Evolutionary conservation across 2,888 invertebrate species (phyloP), one percentile per base, ranked within the genome.

Genomic region (Heliconius hortense): DNA sequence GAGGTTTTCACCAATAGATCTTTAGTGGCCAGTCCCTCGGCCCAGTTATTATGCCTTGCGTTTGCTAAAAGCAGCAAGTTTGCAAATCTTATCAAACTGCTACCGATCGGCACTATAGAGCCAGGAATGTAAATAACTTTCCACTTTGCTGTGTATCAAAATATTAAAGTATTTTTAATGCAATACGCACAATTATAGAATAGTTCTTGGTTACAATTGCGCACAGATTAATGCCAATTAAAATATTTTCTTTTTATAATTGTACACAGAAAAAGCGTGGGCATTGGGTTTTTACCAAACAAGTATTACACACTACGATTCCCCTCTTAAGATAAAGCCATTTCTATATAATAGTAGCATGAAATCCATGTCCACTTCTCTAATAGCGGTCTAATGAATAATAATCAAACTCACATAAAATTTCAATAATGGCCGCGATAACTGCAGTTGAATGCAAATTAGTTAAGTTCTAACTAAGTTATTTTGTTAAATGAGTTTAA

Each of bases 341-440:
- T 78, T 78, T 90, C 90, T 85, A 86, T 74, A 85, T 76, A 80
- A 80, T 21, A 15, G 26, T 39, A 75, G 28, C 86, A 75, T 74
- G 83, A 87, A 89, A 87, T 88, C 86, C 88, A 81, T 92, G 93
- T 93, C 93, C 92, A 92, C 88, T 90, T 81, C 84, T 88, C 89
- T 91, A 92, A 92, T 90, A 91, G 91, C 90, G 93, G 93, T 92
- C 92, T 92, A 90, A 91, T 93, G 92, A 93, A 93, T 93, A 92
- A 92, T 92, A 93, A 93, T 93, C 89, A 91, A 92, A 92, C 89
- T 90, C 90, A 88, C 92, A 92, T 93, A 93, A 93, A 94, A 94
- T 94, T 93, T 93, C 93, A 94, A 94, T 93, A 93, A 93, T 88
- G 89, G 87, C 88, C 72, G 73, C 81, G 86, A 82, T 91, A 94